A percentile compares a stretch with the other conserved stretches of the same genome.
These are phyloP conservation scores for Rhynchophorus ferrugineus DNA, from an alignment of 1,140 invertebrate species.

Conservation along the genomic window DNA sequence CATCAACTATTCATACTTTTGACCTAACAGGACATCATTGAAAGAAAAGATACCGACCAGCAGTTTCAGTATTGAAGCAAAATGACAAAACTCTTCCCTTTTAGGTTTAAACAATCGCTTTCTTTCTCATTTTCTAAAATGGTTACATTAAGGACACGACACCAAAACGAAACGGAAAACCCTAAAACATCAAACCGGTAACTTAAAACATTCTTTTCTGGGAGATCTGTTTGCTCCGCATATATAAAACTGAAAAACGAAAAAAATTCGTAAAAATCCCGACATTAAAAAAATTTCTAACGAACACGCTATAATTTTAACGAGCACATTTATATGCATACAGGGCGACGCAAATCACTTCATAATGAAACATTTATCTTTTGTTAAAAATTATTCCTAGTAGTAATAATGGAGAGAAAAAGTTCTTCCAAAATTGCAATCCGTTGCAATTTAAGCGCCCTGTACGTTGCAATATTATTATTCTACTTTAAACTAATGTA, in stretches of 20 bases:
- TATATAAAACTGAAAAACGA: conserved; percentile 11
- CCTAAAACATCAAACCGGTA: conserved; percentile 25
- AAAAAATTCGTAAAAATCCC: conserved; percentile 15
- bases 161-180: conserved; percentile 27
- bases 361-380: background rate
- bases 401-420: no score
- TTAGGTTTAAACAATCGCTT: no score
- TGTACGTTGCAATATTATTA: background rate
- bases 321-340: conserved; percentile 13
- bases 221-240: background rate
- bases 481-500: background rate
- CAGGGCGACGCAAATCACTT: background rate
- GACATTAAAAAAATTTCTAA: conserved; percentile 11
- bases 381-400: no score
- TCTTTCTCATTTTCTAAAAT: conserved; percentile 11
- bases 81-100: no score
- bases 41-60: no score
- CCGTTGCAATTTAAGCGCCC: background rate
- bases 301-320: conserved; percentile 15
- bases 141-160: conserved; percentile 24
- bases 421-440: no score
- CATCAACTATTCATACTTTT: no score
- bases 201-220: conserved; percentile 11
- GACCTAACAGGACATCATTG: no score
- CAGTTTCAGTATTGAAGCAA: no score